These are phyloP conservation scores for Pemphigus obesinymphae DNA, from an alignment of 1,140 invertebrate genomes.

Conservation along the genomic window DNA sequence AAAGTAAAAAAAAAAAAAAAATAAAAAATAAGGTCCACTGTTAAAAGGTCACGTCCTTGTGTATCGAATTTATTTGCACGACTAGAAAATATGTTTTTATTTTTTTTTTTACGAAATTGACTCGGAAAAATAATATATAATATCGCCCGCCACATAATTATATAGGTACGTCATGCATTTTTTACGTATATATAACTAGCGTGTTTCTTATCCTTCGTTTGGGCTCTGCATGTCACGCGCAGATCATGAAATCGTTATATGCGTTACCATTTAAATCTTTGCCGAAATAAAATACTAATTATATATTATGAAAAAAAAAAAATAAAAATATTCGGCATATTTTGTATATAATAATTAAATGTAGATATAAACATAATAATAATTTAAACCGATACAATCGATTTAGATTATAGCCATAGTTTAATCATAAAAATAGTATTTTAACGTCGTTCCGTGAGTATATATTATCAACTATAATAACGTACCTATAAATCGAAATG, in stretches of 20 bases:
- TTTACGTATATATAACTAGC: background rate
- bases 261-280: background rate
- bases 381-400: too few species aligned
- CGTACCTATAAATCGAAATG: too few species aligned
- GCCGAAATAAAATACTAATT: background rate
- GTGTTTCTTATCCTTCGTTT: background rate
- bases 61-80: slow-evolving; percentile 19
- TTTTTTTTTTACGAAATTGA: slow-evolving; percentile 16
- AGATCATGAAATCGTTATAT: background rate
- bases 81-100: background rate
- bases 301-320: background rate
- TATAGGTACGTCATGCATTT: background rate
- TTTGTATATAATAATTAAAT: background rate
- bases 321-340: background rate
- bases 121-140: background rate
- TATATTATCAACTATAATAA: too few species aligned
- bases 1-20: background rate
- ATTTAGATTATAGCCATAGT: too few species aligned
- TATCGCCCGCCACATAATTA: background rate
- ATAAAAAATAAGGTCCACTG: background rate
- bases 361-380: background rate
- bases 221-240: background rate
- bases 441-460: too few species aligned
- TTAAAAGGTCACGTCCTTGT: background rate
- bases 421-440: too few species aligned